Evolutionary conservation across 2,113 vertebrate genomes (phyloP).

Genomic region (Lathamus discolor): DNA sequence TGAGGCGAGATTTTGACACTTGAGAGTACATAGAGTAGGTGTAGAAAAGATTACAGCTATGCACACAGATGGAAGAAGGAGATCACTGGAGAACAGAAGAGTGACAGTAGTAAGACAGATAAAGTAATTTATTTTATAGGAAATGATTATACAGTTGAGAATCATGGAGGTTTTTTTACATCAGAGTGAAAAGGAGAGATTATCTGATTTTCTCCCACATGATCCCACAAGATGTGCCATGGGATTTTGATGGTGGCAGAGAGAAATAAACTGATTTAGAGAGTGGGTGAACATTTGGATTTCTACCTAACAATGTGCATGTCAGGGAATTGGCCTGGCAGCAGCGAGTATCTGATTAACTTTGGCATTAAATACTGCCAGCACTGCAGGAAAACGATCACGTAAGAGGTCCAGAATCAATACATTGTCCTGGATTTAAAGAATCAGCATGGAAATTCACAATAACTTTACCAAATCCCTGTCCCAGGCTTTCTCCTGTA

Average conservation of each 20-base stretch:
- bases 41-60: slow-evolving; percentile 44
- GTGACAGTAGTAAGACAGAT: slow-evolving; percentile 63
- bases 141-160: slow-evolving; percentile 44
- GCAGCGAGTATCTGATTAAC: slow-evolving; percentile 17
- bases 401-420: background rate
- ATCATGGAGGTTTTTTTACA: background rate
- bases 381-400: background rate
- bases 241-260: slow-evolving; percentile 15
- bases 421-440: background rate
- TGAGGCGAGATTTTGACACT: slow-evolving; percentile 61
- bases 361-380: background rate
- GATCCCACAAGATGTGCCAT: slow-evolving; percentile 10
- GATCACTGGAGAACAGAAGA: slow-evolving; percentile 46
- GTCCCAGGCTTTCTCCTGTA: background rate
- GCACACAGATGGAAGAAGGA: slow-evolving; percentile 62
- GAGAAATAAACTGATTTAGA: background rate
- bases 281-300: slow-evolving; percentile 58
- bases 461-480: background rate
- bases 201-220: background rate
- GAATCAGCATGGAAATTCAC: background rate
- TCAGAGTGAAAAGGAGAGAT: slow-evolving; percentile 7
- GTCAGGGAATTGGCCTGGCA: slow-evolving; percentile 29
- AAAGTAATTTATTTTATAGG: slow-evolving; percentile 57
- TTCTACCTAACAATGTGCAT: slow-evolving; percentile 33
- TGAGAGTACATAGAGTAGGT: slow-evolving; percentile 59